Evolutionary conservation across 2,797 vertebrate species (phyloP).

Genomic region (Poeciliopsis presidionis): DNA sequence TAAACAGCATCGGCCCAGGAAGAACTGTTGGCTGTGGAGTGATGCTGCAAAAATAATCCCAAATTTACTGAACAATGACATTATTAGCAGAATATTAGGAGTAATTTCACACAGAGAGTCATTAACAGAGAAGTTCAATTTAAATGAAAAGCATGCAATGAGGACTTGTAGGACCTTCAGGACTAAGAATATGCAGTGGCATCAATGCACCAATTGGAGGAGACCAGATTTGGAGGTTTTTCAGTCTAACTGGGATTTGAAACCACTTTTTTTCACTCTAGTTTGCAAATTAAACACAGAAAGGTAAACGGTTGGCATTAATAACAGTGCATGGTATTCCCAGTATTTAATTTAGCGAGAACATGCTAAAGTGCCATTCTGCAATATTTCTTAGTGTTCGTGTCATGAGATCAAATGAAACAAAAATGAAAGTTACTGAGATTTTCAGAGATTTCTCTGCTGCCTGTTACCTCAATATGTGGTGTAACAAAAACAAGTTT

Average conservation of each 20-base stretch:
- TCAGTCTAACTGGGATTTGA: neutral
- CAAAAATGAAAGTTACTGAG: neutral
- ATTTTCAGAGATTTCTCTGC: neutral
- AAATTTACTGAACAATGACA: neutral
- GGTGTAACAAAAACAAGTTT: neutral
- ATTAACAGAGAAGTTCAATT: neutral
- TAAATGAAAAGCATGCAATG: neutral
- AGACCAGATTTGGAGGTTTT: neutral
- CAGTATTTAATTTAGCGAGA: neutral
- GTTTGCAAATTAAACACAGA: neutral
- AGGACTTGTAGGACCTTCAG: constrained; percentile 10
- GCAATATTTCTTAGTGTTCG: neutral
- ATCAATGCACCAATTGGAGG: neutral
- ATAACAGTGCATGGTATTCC: neutral
- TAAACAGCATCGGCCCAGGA: constrained; percentile 33
- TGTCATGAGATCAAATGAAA: neutral
- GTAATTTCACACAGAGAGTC: neutral
- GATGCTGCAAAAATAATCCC: constrained; percentile 37
- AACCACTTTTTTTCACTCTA: neutral
- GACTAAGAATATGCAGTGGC: neutral
- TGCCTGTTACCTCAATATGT: neutral
- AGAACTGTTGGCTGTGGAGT: constrained; percentile 37
- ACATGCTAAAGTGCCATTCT: neutral
- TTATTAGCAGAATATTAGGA: neutral
- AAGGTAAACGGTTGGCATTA: neutral